phyloP scores from a whole-genome alignment of 2,888 invertebrate species.

The Lycophotia porphyrea region DNA sequence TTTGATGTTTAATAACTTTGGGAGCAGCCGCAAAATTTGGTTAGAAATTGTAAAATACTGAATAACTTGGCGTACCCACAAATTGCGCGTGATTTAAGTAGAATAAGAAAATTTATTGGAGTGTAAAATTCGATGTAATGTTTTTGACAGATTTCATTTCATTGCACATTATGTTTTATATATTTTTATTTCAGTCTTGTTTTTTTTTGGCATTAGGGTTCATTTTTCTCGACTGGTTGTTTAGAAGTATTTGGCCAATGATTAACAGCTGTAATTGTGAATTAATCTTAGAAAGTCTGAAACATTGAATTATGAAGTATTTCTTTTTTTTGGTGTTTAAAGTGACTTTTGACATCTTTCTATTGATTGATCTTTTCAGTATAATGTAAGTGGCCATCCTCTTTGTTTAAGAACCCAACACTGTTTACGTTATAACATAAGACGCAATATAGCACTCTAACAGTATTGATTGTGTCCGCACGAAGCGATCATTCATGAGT shows the following conservation, averaged over 20 bases:
- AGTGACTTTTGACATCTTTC: no score
- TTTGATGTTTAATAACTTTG: constrained; percentile 48
- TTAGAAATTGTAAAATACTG: constrained; percentile 32
- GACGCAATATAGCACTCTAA: no score
- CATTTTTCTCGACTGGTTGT: background rate
- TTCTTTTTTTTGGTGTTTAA: no score
- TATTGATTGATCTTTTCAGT: no score
- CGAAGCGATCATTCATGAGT: no score
- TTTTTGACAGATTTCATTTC: constrained; percentile 5
- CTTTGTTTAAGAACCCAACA: no score
- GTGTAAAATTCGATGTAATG: background rate
- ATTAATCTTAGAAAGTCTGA: background rate
- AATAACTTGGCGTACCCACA: background rate
- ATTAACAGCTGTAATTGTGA: background rate
- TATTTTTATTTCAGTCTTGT: background rate
- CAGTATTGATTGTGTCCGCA: no score
- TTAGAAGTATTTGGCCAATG: background rate
- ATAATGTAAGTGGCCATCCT: no score
- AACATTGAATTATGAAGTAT: no score
- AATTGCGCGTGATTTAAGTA: constrained; percentile 14
- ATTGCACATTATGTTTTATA: background rate
- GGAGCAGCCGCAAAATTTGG: constrained; percentile 18
- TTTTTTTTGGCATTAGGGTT: background rate
- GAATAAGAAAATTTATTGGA: background rate
- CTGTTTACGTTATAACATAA: no score